A percentile compares a stretch with the other conserved stretches of the same genome.
phyloP scores from a whole-genome alignment of 2,113 vertebrate species.

The Pongo pygmaeus region DNA sequence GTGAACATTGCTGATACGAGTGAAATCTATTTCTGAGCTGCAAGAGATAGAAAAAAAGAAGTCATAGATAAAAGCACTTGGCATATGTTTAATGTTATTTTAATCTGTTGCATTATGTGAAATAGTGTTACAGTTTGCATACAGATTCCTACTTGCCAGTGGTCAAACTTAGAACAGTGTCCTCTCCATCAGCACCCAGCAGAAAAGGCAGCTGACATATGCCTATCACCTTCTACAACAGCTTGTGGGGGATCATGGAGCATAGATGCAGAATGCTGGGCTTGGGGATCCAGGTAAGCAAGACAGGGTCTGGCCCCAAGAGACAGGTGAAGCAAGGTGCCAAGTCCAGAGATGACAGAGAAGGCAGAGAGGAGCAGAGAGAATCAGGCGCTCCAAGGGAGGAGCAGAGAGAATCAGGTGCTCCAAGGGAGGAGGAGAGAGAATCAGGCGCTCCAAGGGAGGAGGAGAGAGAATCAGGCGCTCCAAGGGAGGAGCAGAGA shows the following conservation, averaged over 20 bases:
- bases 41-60: not conserved
- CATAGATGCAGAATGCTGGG: not conserved
- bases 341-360: not conserved
- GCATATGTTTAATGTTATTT: not conserved
- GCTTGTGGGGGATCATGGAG: no score
- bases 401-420: no score
- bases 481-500: no score
- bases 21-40: not conserved
- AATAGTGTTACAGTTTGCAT: not conserved
- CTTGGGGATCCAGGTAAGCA: not conserved
- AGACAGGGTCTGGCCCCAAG: not conserved
- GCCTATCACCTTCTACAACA: not conserved
- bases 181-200: fast-evolving
- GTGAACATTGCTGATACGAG: not conserved
- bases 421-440: no score
- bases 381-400: no score
- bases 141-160: not conserved
- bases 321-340: not conserved
- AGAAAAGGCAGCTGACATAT: not conserved
- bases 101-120: not conserved
- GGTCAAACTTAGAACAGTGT: not conserved
- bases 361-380: not conserved
- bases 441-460: no score
- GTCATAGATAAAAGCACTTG: not conserved
- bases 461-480: no score